Evolutionary conservation across 1,140 invertebrate genomes (phyloP).

Genomic region (Ericerus pela): DNA sequence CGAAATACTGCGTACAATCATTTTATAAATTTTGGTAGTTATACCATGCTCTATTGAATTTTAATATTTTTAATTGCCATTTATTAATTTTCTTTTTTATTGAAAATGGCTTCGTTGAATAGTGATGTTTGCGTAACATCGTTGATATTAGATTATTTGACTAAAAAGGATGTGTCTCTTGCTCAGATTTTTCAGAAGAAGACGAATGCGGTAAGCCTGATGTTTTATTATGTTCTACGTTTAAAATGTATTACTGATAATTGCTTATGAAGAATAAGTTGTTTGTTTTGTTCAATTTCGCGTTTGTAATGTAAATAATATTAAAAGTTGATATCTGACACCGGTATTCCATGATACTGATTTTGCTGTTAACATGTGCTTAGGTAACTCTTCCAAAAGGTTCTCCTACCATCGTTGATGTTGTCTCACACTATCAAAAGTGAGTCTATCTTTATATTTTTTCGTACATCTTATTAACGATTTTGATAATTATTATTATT

Average conservation of each 20-base stretch:
- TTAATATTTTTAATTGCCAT: too few relatives aligned
- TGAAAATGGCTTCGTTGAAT: background rate
- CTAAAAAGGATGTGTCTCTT: constrained; percentile 17
- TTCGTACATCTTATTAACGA: too few relatives aligned
- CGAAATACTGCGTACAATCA: too few relatives aligned
- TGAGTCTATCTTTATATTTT: background rate
- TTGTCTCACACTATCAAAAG: background rate
- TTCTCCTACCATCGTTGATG: background rate
- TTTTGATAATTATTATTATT: background rate
- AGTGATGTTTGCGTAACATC: background rate
- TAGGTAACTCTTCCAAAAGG: background rate
- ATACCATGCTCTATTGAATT: too few relatives aligned
- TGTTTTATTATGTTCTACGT: background rate
- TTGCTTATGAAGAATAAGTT: background rate
- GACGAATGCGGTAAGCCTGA: constrained; percentile 21
- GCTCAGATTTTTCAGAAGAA: constrained; percentile 24
- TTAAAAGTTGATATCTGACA: too few relatives aligned
- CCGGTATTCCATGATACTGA: too few relatives aligned
- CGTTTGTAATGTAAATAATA: background rate
- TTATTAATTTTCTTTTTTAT: too few relatives aligned
- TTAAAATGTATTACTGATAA: background rate
- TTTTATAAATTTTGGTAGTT: too few relatives aligned
- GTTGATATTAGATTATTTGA: constrained; percentile 19
- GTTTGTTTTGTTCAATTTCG: background rate
- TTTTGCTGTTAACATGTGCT: too few relatives aligned